These are phyloP conservation scores for Cryptops parisi DNA, from an alignment of 2,888 invertebrate species.

Conservation along the genomic window DNA sequence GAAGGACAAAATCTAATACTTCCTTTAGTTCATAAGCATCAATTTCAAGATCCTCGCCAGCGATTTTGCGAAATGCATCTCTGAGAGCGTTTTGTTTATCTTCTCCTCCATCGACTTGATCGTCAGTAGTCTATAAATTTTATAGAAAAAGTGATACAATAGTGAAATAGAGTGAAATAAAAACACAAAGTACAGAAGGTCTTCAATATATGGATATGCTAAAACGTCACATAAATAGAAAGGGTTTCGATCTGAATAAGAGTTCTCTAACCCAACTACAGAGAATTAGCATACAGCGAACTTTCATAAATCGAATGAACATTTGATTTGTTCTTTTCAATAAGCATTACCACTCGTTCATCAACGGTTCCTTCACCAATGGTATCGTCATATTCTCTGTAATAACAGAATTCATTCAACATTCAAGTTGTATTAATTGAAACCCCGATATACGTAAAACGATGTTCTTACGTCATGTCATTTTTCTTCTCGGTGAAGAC, in stretches of 20 bases:
- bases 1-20: constrained; percentile 76
- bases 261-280: no score
- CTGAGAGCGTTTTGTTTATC: constrained; percentile 37
- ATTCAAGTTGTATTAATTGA: no score
- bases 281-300: no score
- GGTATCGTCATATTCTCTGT: constrained; percentile 77
- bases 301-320: no score
- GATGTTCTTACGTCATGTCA: constrained; percentile 60
- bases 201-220: no score
- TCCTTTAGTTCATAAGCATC: constrained; percentile 87
- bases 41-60: constrained; percentile 80
- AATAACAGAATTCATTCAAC: constrained; percentile 24
- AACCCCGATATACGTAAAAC: no score
- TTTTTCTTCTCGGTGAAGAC: constrained; percentile 87
- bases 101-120: not conserved
- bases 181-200: no score
- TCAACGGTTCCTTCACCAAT: constrained; percentile 69
- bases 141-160: no score
- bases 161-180: no score
- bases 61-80: constrained; percentile 68
- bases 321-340: no score
- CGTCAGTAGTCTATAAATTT: not conserved
- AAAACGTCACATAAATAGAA: no score
- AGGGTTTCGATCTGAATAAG: no score
- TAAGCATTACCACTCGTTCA: constrained; percentile 54